A percentile compares a stretch with the other conserved stretches of the same genome.
These are phyloP conservation scores for Microctonus aethiopoides DNA, from an alignment of 2,888 invertebrate species.

Conservation along the genomic window DNA sequence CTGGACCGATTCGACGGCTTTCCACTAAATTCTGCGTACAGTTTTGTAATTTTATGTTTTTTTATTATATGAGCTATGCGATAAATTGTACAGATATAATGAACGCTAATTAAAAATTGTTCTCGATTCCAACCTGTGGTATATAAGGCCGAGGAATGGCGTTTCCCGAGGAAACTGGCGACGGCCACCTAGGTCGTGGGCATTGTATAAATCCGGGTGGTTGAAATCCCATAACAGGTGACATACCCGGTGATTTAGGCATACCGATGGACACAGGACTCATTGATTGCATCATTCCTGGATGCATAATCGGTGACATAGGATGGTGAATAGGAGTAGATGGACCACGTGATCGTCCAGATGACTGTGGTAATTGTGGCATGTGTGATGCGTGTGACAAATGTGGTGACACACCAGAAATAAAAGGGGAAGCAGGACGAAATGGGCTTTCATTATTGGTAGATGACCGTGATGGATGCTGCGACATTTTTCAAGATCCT, in stretches of 20 bases:
- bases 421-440: conserved; percentile 82
- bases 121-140: conserved; percentile 44
- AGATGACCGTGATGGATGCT: conserved; percentile 64
- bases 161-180: conserved; percentile 67
- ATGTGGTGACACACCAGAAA: conserved; percentile 71
- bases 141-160: conserved; percentile 68
- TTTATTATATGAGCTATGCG: background rate
- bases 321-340: conserved; percentile 53
- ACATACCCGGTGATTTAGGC: conserved; percentile 76
- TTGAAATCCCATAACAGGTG: conserved; percentile 68
- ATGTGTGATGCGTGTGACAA: conserved; percentile 30
- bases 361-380: conserved; percentile 40
- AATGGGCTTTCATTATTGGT: conserved; percentile 76
- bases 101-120: too few species aligned
- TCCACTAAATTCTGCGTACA: conserved; percentile 55
- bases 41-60: conserved; percentile 3
- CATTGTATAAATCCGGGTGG: conserved; percentile 72
- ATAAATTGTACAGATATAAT: too few species aligned
- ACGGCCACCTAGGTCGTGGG: conserved; percentile 76
- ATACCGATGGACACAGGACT: conserved; percentile 72
- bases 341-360: conserved; percentile 47
- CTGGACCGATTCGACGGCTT: background rate
- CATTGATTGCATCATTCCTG: conserved; percentile 63
- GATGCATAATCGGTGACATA: conserved; percentile 71
- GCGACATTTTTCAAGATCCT: conserved; percentile 55